Evolutionary conservation across 2,113 vertebrate genomes (phyloP), one percentile per base, ranked within the genome.

Genomic region (Varanus komodoensis): DNA sequence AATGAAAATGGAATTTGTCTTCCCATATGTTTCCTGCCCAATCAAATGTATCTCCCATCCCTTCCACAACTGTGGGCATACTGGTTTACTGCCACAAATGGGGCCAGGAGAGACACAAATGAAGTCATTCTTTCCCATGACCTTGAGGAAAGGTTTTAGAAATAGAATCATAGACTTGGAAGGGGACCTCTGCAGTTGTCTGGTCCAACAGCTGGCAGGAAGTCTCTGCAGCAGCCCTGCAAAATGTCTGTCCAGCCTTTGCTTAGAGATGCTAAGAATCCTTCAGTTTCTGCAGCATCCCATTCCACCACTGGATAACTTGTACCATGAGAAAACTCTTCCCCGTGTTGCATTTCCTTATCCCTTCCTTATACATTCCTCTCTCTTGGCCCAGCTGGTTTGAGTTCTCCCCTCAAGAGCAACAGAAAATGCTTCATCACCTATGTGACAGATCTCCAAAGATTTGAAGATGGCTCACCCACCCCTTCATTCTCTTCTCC

Each of bases 1-100:
- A 84, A 81, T 71, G 67, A 82, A 86, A 86, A 61, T 69, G 79
- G 89, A 54, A 32, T 80, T 84, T 89, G 73, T 75, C 73, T 68
- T 29, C 61, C 48, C 68, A 78, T 84, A 77, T 78, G 44, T 73
- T 86, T 73, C 77, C 64, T 73, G 84, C 50, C 25, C 74, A 73
- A 90, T 86, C 68, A 32, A 67, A 79, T 85, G 50, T 23, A 61
- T 12, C 52, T 61, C 29, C n/a, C 44, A 23, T 50, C 52, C 61
- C 27, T 57, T 34, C 57, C 12, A 14, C 44, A 57, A 44, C 82
- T 48, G 12, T 11, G 52, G 52, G 34, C 23, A 27, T 21, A 3
- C 15, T 78, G 67, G 4, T 78, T 81, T 61, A 81, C 19, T 86
- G 21, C 29, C 67, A 71, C 34, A 57, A 73, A 82, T 19, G 27